Evolutionary conservation across 37 sponge, comb jelly and placozoan species (phyloP).

Genomic region (Lycopodina hypogea): DNA sequence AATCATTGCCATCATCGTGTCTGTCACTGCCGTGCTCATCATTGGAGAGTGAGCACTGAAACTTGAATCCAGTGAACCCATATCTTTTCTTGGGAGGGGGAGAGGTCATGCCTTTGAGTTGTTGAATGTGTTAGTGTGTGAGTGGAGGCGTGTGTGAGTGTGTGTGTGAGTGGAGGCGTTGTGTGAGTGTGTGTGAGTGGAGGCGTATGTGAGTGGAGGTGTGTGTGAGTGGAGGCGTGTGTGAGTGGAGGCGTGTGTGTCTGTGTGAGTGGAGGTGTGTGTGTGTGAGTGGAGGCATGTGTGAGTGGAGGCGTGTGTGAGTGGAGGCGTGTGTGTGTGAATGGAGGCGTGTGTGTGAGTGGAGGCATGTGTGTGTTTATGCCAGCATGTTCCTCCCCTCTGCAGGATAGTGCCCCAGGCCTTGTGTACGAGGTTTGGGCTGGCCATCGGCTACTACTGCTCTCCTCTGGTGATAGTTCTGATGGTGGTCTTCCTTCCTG

Average conservation of each 20-base stretch:
- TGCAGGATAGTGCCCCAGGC: conserved; percentile 83
- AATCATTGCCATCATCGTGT: conserved; percentile 75
- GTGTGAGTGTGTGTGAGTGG: not conserved
- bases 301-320: no score
- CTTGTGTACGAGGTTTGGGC: conserved; percentile 76
- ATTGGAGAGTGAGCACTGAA: conserved; percentile 85
- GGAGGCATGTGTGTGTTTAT: no score
- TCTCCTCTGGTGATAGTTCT: conserved; percentile 72
- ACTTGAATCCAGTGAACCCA: not conserved
- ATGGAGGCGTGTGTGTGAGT: no score
- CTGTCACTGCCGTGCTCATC: conserved; percentile 79
- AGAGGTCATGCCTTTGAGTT: not conserved
- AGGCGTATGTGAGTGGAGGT: not conserved
- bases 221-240: not conserved
- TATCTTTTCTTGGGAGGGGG: not conserved
- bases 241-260: not conserved
- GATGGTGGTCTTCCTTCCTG: conserved; percentile 57
- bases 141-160: not conserved
- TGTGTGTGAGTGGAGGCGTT: not conserved
- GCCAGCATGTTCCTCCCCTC: not conserved
- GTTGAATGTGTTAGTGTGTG: not conserved
- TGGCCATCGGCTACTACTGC: conserved; percentile 87
- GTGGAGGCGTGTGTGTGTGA: no score
- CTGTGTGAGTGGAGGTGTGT: not conserved
- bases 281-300: conserved; percentile 4